These are phyloP conservation scores for Esox masquinongy DNA, from an alignment of 2,797 vertebrate genomes.

Conservation along the genomic window DNA sequence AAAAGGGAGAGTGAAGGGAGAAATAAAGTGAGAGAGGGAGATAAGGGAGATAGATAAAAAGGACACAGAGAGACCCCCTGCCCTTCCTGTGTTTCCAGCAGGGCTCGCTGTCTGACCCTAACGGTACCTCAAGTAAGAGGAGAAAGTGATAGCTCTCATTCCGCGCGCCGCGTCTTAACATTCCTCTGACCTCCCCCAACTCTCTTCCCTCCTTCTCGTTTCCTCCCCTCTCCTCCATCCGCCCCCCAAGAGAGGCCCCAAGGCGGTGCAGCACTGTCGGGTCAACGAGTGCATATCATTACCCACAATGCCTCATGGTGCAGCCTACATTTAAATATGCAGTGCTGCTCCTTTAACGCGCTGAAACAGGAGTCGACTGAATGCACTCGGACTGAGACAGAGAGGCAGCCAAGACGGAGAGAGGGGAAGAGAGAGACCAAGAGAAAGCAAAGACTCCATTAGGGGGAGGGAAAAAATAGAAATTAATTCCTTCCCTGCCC, in stretches of 20 bases:
- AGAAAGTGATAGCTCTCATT: slow-evolving; percentile 60
- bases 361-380: slow-evolving; percentile 73
- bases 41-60: too few relatives aligned
- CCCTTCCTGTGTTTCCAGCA: slow-evolving; percentile 35
- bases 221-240: slow-evolving; percentile 28
- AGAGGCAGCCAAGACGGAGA: slow-evolving; percentile 67
- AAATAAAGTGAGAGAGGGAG: too few relatives aligned
- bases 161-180: slow-evolving; percentile 63
- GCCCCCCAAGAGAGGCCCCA: slow-evolving; percentile 65
- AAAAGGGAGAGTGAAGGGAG: too few relatives aligned
- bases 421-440: slow-evolving; percentile 41
- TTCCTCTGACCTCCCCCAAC: slow-evolving; percentile 49
- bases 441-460: slow-evolving; percentile 34
- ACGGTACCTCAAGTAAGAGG: slow-evolving; percentile 51
- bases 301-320: slow-evolving; percentile 73
- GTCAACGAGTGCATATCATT: slow-evolving; percentile 79
- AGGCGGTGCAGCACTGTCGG: slow-evolving; percentile 67
- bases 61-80: not conserved
- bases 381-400: slow-evolving; percentile 59
- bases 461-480: slow-evolving; percentile 37
- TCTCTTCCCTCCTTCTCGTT: not conserved
- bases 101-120: slow-evolving; percentile 32
- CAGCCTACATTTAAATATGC: slow-evolving; percentile 64
- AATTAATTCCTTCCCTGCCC: slow-evolving; percentile 65
- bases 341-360: slow-evolving; percentile 78